These are phyloP conservation scores for Apantesis nais DNA, from an alignment of 2,888 invertebrate genomes.

Conservation along the genomic window DNA sequence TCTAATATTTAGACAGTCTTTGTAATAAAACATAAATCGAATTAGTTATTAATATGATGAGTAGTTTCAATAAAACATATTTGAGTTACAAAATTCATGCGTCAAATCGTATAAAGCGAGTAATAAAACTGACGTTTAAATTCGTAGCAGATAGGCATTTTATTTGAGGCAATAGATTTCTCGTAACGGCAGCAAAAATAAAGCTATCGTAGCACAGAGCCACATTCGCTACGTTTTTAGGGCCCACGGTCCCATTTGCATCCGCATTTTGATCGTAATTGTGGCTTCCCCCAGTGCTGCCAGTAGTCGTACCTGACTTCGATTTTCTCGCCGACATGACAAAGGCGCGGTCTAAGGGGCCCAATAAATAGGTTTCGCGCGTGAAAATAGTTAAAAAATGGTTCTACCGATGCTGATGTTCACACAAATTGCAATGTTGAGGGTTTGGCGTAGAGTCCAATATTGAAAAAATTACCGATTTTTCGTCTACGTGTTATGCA, in stretches of 20 bases:
- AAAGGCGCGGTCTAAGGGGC: slow-evolving; percentile 83
- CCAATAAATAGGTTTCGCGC: slow-evolving; percentile 78
- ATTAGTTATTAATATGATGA: slow-evolving; percentile 46
- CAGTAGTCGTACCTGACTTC: slow-evolving; percentile 76
- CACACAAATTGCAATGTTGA: slow-evolving; percentile 60
- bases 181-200: slow-evolving; percentile 79
- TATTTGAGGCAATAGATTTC: slow-evolving; percentile 81
- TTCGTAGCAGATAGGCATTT: slow-evolving; percentile 78
- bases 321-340: slow-evolving; percentile 81
- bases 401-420: slow-evolving; percentile 48
- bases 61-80: slow-evolving; percentile 47
- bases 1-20: slow-evolving; percentile 20
- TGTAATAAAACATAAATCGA: slow-evolving; percentile 25
- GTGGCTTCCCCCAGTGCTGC: slow-evolving; percentile 68
- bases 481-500: slow-evolving; percentile 50
- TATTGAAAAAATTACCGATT: slow-evolving; percentile 44
- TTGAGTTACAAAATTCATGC: slow-evolving; percentile 53
- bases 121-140: slow-evolving; percentile 75
- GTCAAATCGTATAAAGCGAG: slow-evolving; percentile 60
- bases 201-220: slow-evolving; percentile 71
- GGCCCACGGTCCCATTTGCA: slow-evolving; percentile 80
- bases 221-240: slow-evolving; percentile 75
- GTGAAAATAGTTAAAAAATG: slow-evolving; percentile 81
- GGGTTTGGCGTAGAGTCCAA: slow-evolving; percentile 54
- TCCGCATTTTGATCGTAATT: slow-evolving; percentile 80